phyloP scores from a whole-genome alignment of 2,797 vertebrate species.

The Meda fulgida region DNA sequence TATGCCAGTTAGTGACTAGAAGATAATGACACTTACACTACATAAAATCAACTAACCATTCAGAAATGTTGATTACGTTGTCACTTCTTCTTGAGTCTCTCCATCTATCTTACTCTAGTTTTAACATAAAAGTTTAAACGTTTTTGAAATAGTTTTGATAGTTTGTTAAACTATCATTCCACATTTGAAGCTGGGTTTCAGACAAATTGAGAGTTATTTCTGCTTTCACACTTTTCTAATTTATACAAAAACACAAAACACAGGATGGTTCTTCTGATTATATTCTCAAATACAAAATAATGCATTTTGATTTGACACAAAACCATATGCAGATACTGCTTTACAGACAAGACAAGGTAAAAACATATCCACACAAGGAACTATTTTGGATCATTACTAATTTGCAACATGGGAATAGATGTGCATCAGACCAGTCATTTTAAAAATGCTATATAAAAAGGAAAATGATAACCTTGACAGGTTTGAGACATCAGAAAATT shows the following conservation, averaged over 20 bases:
- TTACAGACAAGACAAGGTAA: slow-evolving; percentile 79
- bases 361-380: slow-evolving; percentile 72
- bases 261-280: slow-evolving; percentile 51
- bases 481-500: slow-evolving; percentile 38
- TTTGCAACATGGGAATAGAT: slow-evolving; percentile 47
- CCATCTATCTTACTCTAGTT: no score
- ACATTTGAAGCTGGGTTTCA: neutral
- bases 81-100: no score
- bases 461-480: slow-evolving; percentile 46
- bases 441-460: slow-evolving; percentile 60
- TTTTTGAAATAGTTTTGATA: no score
- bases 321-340: slow-evolving; percentile 78
- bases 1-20: no score
- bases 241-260: slow-evolving; percentile 16
- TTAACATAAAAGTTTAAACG: no score
- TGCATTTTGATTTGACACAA: slow-evolving; percentile 73
- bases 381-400: slow-evolving; percentile 60
- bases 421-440: slow-evolving; percentile 51
- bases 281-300: slow-evolving; percentile 71
- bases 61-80: no score
- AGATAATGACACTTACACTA: no score
- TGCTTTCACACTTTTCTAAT: neutral
- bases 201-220: neutral
- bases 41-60: no score
- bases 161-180: neutral